Evolutionary conservation across 2,113 vertebrate genomes (phyloP).

Genomic region (Lophura nycthemera): DNA sequence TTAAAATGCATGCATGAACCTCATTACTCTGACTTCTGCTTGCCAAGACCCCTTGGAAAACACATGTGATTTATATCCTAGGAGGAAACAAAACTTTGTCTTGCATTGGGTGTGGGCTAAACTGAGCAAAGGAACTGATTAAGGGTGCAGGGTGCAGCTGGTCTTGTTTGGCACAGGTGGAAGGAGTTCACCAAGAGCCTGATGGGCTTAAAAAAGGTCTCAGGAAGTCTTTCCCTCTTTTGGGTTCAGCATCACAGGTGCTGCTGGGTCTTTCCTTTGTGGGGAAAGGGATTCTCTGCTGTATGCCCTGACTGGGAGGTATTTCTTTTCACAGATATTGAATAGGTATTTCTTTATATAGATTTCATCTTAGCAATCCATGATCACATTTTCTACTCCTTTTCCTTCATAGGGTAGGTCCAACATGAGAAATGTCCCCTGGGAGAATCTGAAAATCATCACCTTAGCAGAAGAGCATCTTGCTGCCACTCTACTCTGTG

Average conservation of each 20-base stretch:
- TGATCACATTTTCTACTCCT: neutral
- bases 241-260: fast-evolving
- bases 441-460: neutral
- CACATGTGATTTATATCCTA: fast-evolving
- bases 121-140: neutral
- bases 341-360: neutral
- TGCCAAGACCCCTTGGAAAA: neutral
- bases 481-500: no score
- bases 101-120: neutral
- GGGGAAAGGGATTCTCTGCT: neutral
- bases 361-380: neutral
- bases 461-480: neutral
- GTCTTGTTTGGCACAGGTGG: neutral
- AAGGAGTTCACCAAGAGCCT: neutral
- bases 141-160: neutral
- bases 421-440: fast-evolving
- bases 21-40: neutral
- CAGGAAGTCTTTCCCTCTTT: fast-evolving
- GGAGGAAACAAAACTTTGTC: neutral
- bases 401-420: neutral
- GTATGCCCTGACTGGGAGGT: fast-evolving
- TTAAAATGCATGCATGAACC: neutral
- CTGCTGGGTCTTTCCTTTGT: neutral
- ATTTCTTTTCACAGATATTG: neutral
- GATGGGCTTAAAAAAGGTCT: neutral